These are phyloP conservation scores for Blomia tropicalis DNA, from an alignment of 2,888 invertebrate genomes.

Conservation along the genomic window DNA sequence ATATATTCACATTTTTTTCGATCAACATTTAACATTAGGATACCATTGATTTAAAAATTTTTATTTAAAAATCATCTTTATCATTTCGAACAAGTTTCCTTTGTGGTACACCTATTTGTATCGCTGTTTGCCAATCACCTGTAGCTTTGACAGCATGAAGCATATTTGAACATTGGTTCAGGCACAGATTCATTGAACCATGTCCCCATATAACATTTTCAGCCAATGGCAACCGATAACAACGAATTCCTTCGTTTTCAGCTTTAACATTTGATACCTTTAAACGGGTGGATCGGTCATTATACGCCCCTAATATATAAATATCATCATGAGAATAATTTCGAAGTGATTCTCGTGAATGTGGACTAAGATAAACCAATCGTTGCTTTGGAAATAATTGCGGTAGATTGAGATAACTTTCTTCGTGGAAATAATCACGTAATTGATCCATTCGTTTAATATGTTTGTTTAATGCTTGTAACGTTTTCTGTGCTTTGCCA, in stretches of 20 bases:
- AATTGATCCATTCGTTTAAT: conserved; percentile 4
- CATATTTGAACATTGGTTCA: conserved; percentile 16
- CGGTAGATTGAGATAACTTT: conserved; percentile 46
- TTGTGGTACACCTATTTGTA: conserved; percentile 5
- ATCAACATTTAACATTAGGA: no score
- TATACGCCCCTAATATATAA: conserved; percentile 49
- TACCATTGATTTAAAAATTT: no score
- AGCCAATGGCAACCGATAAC: conserved; percentile 66
- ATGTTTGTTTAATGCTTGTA: conserved; percentile 28
- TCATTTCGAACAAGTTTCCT: no score
- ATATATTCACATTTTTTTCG: no score
- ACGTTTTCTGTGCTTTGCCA: conserved; percentile 36
- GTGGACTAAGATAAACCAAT: conserved; percentile 72
- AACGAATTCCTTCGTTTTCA: conserved; percentile 42
- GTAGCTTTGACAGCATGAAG: conserved; percentile 16
- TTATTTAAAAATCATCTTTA: no score
- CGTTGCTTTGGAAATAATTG: conserved; percentile 63
- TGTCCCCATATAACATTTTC: conserved; percentile 42
- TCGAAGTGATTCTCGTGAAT: conserved; percentile 53
- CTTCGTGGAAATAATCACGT: conserved; percentile 21
- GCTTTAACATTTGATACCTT: conserved; percentile 46
- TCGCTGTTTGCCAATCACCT: conserved; percentile 4
- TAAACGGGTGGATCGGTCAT: background rate
- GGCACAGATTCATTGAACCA: conserved; percentile 1
- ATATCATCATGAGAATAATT: conserved; percentile 57